These are phyloP conservation scores for Fragum fragum DNA, from an alignment of 2,888 invertebrate genomes.

Conservation along the genomic window DNA sequence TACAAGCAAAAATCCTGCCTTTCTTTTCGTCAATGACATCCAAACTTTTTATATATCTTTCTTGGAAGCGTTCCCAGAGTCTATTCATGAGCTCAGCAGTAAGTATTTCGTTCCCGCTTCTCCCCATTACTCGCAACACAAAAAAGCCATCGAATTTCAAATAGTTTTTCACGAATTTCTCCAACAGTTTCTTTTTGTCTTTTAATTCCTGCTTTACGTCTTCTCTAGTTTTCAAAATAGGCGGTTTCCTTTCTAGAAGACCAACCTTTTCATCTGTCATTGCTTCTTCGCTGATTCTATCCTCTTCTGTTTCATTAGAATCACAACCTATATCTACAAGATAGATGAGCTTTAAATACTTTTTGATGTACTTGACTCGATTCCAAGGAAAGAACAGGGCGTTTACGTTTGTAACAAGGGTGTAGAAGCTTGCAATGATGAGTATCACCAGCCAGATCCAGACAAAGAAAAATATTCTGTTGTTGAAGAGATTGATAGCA, in stretches of 20 bases:
- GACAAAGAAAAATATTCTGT: conserved; percentile 83
- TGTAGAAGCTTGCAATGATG: conserved; percentile 70
- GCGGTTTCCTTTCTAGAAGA: not conserved
- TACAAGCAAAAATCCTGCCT: not conserved
- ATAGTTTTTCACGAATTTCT: conserved; percentile 76
- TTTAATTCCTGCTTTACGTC: not conserved
- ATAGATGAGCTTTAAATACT: conserved; percentile 73
- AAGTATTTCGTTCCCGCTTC: conserved; percentile 79
- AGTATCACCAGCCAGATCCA: conserved; percentile 83
- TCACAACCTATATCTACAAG: conserved; percentile 64
- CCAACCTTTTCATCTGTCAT: not conserved
- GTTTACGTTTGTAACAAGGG: conserved; percentile 77
- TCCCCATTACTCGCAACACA: conserved; percentile 75
- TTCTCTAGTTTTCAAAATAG: not conserved
- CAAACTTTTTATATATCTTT: not conserved
- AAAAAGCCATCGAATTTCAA: conserved; percentile 80
- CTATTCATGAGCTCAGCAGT: conserved; percentile 74
- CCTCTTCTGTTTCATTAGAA: conserved; percentile 40
- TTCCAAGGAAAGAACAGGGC: conserved; percentile 76
- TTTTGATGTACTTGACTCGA: conserved; percentile 77
- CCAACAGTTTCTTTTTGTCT: not conserved
- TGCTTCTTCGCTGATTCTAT: not conserved
- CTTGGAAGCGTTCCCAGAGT: conserved; percentile 51
- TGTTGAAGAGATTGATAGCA: conserved; percentile 83
- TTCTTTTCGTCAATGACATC: not conserved